Evolutionary conservation across 2,113 vertebrate genomes (phyloP), one percentile per base, ranked within the genome.

Genomic region (Chloropsis cyanopogon): DNA sequence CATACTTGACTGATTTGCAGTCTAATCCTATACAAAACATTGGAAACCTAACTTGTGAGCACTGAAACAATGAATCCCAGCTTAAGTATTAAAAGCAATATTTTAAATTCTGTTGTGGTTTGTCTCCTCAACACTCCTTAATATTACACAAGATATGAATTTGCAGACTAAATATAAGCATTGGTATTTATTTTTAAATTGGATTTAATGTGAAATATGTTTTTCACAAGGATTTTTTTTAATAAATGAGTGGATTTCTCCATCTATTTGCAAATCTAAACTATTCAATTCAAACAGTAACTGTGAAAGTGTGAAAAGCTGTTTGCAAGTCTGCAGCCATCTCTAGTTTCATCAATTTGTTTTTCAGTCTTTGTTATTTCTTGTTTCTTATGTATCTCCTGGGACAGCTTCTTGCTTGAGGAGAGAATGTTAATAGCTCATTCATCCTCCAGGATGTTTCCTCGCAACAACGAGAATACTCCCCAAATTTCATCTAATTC

Each of bases 321-420:
- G 95, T 98, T 98, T 97, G 93, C 86, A 47, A 95, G 88, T 97
- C 96, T 97, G 89, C 81, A 97, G 93, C 95, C 89, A 64, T 97
- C 96, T 98, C 97, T 96, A 92, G 95, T 97, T 96, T 97, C 95
- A 96, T 98, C 98, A 97, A 97, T 98, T 97, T 98, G 95, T 97
- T 97, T 97, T 96, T 86, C 88, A 71, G 94, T 96, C 96, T 97
- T 96, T 97, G 97, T 93, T 95, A 98, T 97, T 97, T 95, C 88
- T 95, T 96, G 88, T 96, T 98, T 97, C 95, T 97, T 95, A 69
- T 84, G 95, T 94, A 96, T 98, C 97, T 98, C 98, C 76, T 50
- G 96, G 97, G 98, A 98, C 78, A 57, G 85, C 94, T 96, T 94
- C 92, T 68, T 86, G 96, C 96, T 98, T 95, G 96, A 97, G 95